Percentiles rank a stretch among this genome's conserved stretches.
Conservation (phyloP, 2,113 vertebrate species). For the Myotis davidii region DNA sequence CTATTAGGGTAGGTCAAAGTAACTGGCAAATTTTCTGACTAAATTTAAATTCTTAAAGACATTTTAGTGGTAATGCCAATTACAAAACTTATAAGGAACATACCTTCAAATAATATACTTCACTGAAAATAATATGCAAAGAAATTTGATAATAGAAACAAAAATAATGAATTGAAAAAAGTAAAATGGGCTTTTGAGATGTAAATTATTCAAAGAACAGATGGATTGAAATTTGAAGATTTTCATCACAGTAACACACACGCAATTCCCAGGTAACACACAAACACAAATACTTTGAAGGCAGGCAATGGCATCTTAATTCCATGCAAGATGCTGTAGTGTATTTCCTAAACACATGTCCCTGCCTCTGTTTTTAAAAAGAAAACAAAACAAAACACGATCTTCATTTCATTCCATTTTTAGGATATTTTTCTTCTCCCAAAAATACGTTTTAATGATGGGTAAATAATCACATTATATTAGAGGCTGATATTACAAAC, state of each 20-base stretch:
- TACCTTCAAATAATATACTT: not conserved
- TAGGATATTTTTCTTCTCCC: not conserved
- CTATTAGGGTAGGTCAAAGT: not conserved
- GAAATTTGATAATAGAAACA: not conserved
- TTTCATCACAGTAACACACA: not conserved
- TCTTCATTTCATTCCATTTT: not conserved
- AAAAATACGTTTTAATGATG: not conserved
- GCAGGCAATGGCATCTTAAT: not conserved
- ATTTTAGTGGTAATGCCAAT: not conserved
- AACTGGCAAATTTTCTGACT: not conserved
- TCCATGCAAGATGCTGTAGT: not conserved
- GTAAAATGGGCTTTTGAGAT: not conserved
- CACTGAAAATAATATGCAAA: not conserved
- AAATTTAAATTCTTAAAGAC: conserved; percentile 33
- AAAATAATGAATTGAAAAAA: conserved; percentile 21
- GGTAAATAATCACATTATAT: not conserved
- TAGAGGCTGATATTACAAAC: conserved; percentile 35
- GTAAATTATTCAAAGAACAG: conserved; percentile 35
- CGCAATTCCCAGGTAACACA: not conserved
- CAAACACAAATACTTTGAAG: not conserved
- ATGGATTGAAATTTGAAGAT: not conserved
- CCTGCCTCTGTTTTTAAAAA: not conserved
- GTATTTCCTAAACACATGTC: not conserved
- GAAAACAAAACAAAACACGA: not conserved
- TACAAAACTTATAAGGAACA: not conserved